Base-by-base conservation (phyloP, 1,140 invertebrate genomes). In the Drosophila lacertosa region DNA sequence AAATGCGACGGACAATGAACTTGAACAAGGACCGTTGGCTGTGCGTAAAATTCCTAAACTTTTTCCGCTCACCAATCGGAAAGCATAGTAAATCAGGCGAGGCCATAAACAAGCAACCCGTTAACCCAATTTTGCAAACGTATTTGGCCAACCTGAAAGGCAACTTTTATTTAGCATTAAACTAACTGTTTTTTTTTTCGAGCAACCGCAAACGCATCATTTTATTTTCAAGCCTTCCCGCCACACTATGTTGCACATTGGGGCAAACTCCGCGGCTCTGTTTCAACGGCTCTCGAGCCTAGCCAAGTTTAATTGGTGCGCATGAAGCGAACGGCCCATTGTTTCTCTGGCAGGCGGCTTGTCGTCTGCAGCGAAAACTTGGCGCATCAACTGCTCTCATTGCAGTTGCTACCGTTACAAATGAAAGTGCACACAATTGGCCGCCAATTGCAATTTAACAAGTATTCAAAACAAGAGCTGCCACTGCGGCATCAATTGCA, bases 61-160 rank as follows among this genome's bases (percentile, higher is more conserved):
- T 26, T 48, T 57, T 9, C 33, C 13, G 22, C 42, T 45, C 11
- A 9, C 42, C 32, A 60, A 40, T 37, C 44, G 16, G 20, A 58
- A 10, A 2, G 10, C n/a, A 29, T 18, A 26, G 16, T 10, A 29
- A 39, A 39, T 26, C 22, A 22, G 20, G 6, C 22, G 18, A 48
- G 11, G 32, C 47, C 65, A 60, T 68, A 75, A 72, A 76, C 63
- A 63, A 68, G 37, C 53, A 35, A 35, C 62, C 39, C 39, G 68
- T 68, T 84, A 81, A 84, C 81, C 81, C 62, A 84, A 74, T 81
- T 84, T 70, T 45, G 47, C n/a, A n/a, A 55, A 65, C 64, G 64
- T 65, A 53, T 63, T 55, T 64, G 33, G 26, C 16, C n/a, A 72
- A 54, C 26, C 42, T 40, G 82, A 77, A 74, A 57, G 54, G 69